Evolutionary conservation across 2,888 invertebrate genomes (phyloP).

Genomic region (Ectropis crepuscularia): DNA sequence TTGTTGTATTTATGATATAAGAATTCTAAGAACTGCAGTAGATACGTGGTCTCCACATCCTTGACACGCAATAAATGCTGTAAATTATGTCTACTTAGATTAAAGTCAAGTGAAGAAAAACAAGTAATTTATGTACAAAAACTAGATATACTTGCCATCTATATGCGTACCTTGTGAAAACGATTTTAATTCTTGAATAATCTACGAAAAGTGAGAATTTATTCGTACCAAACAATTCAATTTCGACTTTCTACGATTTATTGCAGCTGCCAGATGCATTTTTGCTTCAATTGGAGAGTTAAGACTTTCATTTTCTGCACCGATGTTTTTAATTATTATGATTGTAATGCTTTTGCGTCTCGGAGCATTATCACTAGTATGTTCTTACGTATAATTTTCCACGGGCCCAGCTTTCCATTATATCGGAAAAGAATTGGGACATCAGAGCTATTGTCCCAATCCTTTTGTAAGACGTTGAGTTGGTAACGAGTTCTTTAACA

Average conservation of each 20-base stretch:
- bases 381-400: constrained; percentile 10
- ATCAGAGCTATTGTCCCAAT: constrained; percentile 37
- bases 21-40: background rate
- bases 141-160: too few species aligned
- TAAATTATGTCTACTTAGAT: background rate
- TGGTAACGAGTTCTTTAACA: constrained; percentile 37
- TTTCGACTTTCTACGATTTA: too few species aligned
- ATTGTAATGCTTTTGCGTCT: background rate
- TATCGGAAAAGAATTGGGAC: constrained; percentile 41
- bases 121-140: background rate
- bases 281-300: too few species aligned
- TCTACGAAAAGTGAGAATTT: too few species aligned
- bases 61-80: background rate
- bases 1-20: background rate
- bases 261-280: too few species aligned
- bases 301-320: too few species aligned
- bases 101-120: background rate
- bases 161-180: too few species aligned
- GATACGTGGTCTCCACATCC: too few species aligned
- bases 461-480: constrained; percentile 32
- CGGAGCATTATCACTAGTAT: background rate
- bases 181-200: too few species aligned
- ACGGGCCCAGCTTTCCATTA: constrained; percentile 7
- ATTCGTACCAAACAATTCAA: too few species aligned
- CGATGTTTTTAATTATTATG: too few species aligned